Conservation (phyloP, 2,113 vertebrate genomes). For the Pithys albifrons region DNA sequence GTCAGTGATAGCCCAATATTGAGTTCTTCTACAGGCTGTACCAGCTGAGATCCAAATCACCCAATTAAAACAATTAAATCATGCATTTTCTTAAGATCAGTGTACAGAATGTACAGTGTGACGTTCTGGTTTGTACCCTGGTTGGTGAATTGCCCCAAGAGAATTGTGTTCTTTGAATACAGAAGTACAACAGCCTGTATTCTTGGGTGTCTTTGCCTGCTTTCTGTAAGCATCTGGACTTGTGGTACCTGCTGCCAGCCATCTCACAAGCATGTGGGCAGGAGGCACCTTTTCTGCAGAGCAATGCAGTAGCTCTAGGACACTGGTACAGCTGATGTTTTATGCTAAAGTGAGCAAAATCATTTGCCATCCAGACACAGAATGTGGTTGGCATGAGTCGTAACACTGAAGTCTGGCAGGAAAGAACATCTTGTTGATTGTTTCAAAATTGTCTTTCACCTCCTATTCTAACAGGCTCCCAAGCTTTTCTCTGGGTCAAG, state of each 20-base stretch:
- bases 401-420: not conserved
- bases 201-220: not conserved
- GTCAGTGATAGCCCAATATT: not conserved
- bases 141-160: not conserved
- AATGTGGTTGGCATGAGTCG: not conserved
- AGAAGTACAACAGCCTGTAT: not conserved
- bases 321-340: not conserved
- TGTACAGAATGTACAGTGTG: not conserved
- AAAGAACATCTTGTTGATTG: constrained; percentile 15
- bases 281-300: not conserved
- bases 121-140: not conserved
- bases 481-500: constrained; percentile 41
- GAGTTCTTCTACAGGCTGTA: not conserved
- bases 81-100: not conserved
- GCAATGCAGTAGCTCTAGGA: not conserved
- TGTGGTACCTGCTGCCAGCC: not conserved
- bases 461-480: not conserved
- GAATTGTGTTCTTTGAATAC: not conserved
- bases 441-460: constrained; percentile 32
- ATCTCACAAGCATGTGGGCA: not conserved
- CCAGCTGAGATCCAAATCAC: not conserved
- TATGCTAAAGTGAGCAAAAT: not conserved
- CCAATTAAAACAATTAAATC: not conserved
- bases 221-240: not conserved
- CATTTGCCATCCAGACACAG: not conserved